phyloP scores from a whole-genome alignment of 2,888 invertebrate genomes.

The Hirtodrosophila duncani region DNA sequence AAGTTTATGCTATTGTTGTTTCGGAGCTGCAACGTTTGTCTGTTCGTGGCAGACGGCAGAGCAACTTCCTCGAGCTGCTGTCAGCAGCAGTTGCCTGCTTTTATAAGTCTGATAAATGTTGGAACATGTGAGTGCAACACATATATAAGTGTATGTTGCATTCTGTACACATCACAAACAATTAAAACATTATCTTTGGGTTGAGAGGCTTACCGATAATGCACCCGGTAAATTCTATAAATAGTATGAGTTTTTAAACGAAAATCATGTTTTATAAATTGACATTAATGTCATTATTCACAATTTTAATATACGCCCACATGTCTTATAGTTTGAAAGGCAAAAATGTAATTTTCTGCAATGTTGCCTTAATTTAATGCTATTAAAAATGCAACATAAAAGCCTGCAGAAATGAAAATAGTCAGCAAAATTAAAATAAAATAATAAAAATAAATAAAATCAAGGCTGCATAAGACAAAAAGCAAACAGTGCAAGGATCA shows the following conservation, averaged over 20 bases:
- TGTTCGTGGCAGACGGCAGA: conserved; percentile 47
- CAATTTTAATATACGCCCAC: conserved; percentile 23
- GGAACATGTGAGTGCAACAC: conserved; percentile 12
- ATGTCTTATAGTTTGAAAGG: too few relatives aligned
- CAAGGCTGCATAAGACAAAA: conserved; percentile 32
- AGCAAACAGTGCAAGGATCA: conserved; percentile 1
- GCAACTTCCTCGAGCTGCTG: conserved; percentile 34
- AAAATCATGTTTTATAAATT: too few relatives aligned
- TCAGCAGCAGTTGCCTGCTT: conserved; percentile 59
- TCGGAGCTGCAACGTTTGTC: conserved; percentile 21
- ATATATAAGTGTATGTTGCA: background rate
- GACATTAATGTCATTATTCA: too few relatives aligned
- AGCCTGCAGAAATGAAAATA: background rate
- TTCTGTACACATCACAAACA: too few relatives aligned
- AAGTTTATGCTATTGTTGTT: conserved; percentile 1
- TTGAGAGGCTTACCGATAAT: too few relatives aligned
- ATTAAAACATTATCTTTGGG: too few relatives aligned
- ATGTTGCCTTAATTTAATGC: conserved; percentile 33
- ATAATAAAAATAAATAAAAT: conserved; percentile 36
- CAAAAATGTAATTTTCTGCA: conserved; percentile 39
- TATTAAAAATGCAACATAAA: conserved; percentile 16
- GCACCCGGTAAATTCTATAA: too few relatives aligned
- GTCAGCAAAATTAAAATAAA: background rate
- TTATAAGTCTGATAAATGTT: conserved; percentile 36
- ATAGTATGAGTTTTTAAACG: too few relatives aligned